Base-by-base conservation (phyloP, 2,113 vertebrate species). In the Crotalus horridus region DNA sequence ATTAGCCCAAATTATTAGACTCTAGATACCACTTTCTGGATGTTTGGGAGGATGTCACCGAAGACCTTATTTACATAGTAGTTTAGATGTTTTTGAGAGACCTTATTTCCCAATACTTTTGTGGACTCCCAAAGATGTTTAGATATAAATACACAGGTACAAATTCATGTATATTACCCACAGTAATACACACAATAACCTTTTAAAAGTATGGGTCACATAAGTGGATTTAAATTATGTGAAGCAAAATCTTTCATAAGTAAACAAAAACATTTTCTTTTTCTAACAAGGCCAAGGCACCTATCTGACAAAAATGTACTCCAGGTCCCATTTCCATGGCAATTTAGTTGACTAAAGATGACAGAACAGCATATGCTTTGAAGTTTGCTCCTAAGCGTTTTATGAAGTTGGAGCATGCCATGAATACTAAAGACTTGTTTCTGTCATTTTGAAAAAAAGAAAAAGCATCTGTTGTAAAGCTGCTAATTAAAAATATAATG, bases 221-320 rank as follows among this genome's bases (percentile, higher is more conserved):
- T n/a, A 93, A 94, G 90, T 6, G 93, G 88, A 74, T 88, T 64
- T 94, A 93, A 97, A 96, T 95, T 91, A 95, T 92, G 61, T 87
- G 95, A 93, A 20, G 87, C 59, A 93, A 94, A 95, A 92, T 48
- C 90, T 94, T 94, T 92, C 93, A 95, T 95, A 95, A 95, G 64
- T 46, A 46, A 56, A 91, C 64, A 88, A 86, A 96, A 96, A 95
- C 94, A 95, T 95, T 94, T 96, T 93, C 92, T 0, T 21, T 94
- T 94, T 95, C 87, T 87, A 95, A 92, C 91, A 93, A 95, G 95
- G 95, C 51, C 93, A 13, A 0, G 6, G 24, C 91, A 91, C 93
- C 91, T 92, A 88, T 91, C n/a, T 10, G 81, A 93, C 81, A 85
- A 23, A 85, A 93, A 39, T 3, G 21, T 51, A 85, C 94, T 88